Evolutionary conservation across 2,797 vertebrate species (phyloP), one percentile per base, ranked within the genome.

Genomic region (Echeneis naucrates): DNA sequence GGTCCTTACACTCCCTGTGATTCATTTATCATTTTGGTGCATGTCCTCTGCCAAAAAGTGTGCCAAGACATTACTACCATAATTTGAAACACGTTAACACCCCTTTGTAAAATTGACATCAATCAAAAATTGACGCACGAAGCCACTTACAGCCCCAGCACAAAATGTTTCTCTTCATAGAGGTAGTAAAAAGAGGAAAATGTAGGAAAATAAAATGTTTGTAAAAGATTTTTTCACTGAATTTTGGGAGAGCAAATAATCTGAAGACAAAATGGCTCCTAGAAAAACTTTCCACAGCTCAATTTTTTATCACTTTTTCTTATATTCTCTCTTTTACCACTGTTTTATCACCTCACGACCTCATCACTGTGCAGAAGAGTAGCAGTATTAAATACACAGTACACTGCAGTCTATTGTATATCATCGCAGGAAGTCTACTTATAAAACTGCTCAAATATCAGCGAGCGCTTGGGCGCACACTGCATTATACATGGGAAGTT

Each of bases 31-130:
- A 75, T 80, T 79, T 83, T 6, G n/a, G 69, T 51, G 23, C 53
- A 77, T 64, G 38, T 80, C 55, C 45, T 72, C 40, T 78, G 61
- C 71, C 56, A 40, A 61, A 79, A 80, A 24, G 10, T 53, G 67
- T 81, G 70, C 82, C 78, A 84, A 80, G 81, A 62, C 59, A 72
- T 86, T 70, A 68, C 58, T 57, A 38, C 78, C 79, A 48, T 59
- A 68, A 59, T 82, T 53, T 59, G 50, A 65, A 81, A 78, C 73
- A 72, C 24, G 40, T 63, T 64, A 48, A 79, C 38, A 45, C 35
- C 45, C 55, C 57, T 68, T 77, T 70, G 53, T 62, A 30, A 59
- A 75, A 72, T 40, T 30, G 44, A 67, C 75, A 61, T 79, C 45
- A 50, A 59, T 59, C 23, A 68, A 38, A 65, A 42, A 72, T 68